Conservation (phyloP, 1,140 invertebrate genomes). For the Drosophila navojoa region DNA sequence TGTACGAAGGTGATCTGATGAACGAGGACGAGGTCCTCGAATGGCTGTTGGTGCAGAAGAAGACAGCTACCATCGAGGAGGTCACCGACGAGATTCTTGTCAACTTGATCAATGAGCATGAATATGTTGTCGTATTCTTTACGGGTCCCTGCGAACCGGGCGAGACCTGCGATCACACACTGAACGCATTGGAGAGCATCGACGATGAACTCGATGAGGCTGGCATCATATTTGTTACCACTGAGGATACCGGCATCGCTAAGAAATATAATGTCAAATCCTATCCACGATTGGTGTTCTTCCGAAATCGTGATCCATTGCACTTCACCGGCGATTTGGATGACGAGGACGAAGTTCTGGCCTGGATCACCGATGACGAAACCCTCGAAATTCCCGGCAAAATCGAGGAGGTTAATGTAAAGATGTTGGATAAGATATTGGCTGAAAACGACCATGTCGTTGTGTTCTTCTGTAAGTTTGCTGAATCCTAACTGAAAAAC, state of each 20-base stretch:
- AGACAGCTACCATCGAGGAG: slow-evolving; percentile 96
- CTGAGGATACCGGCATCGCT: slow-evolving; percentile 91
- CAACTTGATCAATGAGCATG: slow-evolving; percentile 94
- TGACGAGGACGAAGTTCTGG: slow-evolving; percentile 95
- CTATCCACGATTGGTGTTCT: slow-evolving; percentile 94
- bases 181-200: slow-evolving; percentile 95
- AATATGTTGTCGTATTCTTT: slow-evolving; percentile 97
- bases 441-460: slow-evolving; percentile 94
- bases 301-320: slow-evolving; percentile 94
- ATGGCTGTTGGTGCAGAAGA: slow-evolving; percentile 96
- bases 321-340: slow-evolving; percentile 91
- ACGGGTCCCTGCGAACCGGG: slow-evolving; percentile 95
- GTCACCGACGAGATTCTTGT: slow-evolving; percentile 96
- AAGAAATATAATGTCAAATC: slow-evolving; percentile 93
- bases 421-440: slow-evolving; percentile 96
- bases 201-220: slow-evolving; percentile 97
- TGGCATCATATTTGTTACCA: slow-evolving; percentile 96
- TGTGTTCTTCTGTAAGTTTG: slow-evolving; percentile 95
- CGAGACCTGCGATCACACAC: slow-evolving; percentile 92
- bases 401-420: slow-evolving; percentile 96
- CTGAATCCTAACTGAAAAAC: background rate
- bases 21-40: slow-evolving; percentile 96
- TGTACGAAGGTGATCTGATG: slow-evolving; percentile 95
- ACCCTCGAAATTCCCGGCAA: slow-evolving; percentile 95
- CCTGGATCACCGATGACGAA: slow-evolving; percentile 96